Conservation (phyloP, 2,113 vertebrate species). For the Labeo catla region DNA sequence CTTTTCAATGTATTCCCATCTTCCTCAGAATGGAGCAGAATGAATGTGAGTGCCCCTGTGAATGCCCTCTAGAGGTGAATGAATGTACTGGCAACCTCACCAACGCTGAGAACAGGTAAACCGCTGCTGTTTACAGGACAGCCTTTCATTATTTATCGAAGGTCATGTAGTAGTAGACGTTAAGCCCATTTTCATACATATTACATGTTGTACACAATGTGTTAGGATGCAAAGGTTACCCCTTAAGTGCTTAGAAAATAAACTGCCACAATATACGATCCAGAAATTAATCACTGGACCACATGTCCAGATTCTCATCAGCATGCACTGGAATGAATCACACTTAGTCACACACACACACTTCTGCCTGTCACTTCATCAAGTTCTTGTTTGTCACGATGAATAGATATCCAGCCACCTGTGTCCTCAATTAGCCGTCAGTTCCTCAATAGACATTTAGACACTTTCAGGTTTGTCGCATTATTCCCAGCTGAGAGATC, state of each 20-base stretch:
- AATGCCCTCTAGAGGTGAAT: slow-evolving; percentile 98
- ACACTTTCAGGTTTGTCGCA: slow-evolving; percentile 23
- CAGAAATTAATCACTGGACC: background rate
- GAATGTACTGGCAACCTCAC: slow-evolving; percentile 98
- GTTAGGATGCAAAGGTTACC: background rate
- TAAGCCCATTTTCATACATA: background rate
- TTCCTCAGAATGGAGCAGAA: slow-evolving; percentile 95
- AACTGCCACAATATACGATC: background rate
- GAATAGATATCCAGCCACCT: slow-evolving; percentile 38
- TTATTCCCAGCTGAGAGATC: slow-evolving; percentile 40
- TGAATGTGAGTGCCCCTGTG: slow-evolving; percentile 97
- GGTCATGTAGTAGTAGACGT: background rate
- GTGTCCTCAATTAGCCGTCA: slow-evolving; percentile 25
- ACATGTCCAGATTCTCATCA: slow-evolving; percentile 38
- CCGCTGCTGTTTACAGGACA: background rate
- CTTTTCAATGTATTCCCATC: background rate
- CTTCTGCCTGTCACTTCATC: slow-evolving; percentile 27
- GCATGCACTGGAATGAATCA: slow-evolving; percentile 16
- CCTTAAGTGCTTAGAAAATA: background rate
- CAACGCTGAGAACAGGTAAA: slow-evolving; percentile 92
- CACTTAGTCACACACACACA: slow-evolving; percentile 6
- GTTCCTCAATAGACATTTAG: background rate
- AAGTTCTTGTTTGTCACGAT: slow-evolving; percentile 38
- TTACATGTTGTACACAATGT: background rate
- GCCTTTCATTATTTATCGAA: background rate